Evolutionary conservation across 2,797 vertebrate species (phyloP).

Genomic region (Poliocrania exsul): DNA sequence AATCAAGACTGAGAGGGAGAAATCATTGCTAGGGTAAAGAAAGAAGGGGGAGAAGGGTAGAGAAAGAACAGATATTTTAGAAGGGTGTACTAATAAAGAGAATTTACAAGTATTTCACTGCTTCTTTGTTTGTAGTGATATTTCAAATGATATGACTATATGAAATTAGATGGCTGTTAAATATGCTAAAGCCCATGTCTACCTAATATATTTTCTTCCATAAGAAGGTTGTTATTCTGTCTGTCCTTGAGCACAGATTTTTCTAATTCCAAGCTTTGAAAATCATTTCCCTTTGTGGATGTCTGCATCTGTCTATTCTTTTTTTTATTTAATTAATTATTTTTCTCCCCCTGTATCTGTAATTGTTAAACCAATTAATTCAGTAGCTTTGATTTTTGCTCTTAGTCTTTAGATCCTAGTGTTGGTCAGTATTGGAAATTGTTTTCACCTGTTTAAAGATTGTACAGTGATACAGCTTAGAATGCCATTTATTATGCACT

Average conservation of each 20-base stretch:
- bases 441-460: background rate
- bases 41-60: slow-evolving; percentile 48
- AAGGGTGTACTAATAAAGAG: slow-evolving; percentile 42
- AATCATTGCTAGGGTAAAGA: slow-evolving; percentile 72
- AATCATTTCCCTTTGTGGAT: background rate
- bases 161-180: slow-evolving; percentile 18
- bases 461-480: background rate
- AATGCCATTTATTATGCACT: background rate
- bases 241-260: background rate
- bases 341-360: background rate
- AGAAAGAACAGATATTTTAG: slow-evolving; percentile 48
- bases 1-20: slow-evolving; percentile 89
- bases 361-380: background rate
- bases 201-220: background rate
- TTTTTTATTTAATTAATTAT: too few species aligned
- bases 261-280: background rate
- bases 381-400: background rate
- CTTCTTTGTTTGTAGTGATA: background rate
- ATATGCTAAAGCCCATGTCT: background rate
- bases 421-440: background rate
- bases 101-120: background rate
- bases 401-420: background rate
- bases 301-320: background rate
- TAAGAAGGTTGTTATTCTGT: background rate
- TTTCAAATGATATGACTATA: background rate